Conservation (phyloP, 2,797 vertebrate genomes). For the Paedocypris micromegethes region DNA sequence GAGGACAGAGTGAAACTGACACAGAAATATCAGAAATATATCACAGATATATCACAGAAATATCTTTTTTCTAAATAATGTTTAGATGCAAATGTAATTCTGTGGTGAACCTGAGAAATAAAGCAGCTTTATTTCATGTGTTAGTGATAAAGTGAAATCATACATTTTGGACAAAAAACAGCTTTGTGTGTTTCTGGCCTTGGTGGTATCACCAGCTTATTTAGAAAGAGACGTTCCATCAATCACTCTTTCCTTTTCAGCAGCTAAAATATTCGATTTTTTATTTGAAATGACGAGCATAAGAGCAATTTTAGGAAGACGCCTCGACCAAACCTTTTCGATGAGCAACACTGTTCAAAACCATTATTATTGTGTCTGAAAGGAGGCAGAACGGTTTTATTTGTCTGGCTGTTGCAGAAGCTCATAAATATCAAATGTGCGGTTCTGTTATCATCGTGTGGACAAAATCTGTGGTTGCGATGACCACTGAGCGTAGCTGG, state of each 20-base stretch:
- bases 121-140: too few species aligned
- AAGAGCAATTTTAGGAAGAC: constrained; percentile 8
- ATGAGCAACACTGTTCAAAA: not conserved
- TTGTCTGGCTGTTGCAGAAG: constrained; percentile 10
- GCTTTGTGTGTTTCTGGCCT: too few species aligned
- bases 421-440: constrained; percentile 18
- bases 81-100: too few species aligned
- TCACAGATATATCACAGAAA: too few species aligned
- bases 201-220: too few species aligned
- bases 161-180: too few species aligned
- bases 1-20: too few species aligned
- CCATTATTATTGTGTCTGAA: constrained; percentile 13
- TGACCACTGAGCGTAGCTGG: not conserved
- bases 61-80: too few species aligned
- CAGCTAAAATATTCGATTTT: not conserved
- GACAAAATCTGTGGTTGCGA: constrained; percentile 3
- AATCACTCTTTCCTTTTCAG: not conserved
- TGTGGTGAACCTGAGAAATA: too few species aligned
- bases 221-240: too few species aligned
- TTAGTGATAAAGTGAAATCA: too few species aligned
- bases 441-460: constrained; percentile 6
- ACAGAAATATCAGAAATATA: too few species aligned
- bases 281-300: not conserved
- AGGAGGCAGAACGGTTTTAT: constrained; percentile 3
- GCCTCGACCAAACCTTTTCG: not conserved